Evolutionary conservation across 1,140 invertebrate genomes (phyloP).

Genomic region (Idris sp.): DNA sequence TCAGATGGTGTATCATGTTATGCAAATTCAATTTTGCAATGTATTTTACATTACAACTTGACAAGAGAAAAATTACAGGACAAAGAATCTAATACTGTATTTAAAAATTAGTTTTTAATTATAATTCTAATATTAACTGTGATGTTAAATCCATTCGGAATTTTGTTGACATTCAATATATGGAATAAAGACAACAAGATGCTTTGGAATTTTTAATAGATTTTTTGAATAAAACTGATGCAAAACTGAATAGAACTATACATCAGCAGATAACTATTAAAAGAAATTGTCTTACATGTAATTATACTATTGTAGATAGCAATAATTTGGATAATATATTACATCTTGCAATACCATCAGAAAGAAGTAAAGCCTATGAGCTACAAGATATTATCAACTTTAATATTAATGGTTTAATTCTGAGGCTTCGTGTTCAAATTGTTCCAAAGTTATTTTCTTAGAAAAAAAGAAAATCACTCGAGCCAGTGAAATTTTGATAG

Average conservation of each 20-base stretch:
- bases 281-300: not conserved
- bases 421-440: too few relatives aligned
- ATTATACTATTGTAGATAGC: not conserved
- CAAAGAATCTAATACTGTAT: not conserved
- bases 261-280: not conserved
- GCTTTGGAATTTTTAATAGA: slow-evolving; percentile 5
- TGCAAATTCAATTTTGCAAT: slow-evolving; percentile 10
- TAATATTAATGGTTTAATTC: too few relatives aligned
- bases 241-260: not conserved
- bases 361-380: too few relatives aligned
- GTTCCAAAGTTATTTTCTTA: too few relatives aligned
- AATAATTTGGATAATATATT: too few relatives aligned
- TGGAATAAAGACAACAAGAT: slow-evolving; percentile 3
- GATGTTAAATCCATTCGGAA: not conserved
- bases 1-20: slow-evolving; percentile 16
- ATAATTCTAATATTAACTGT: not conserved
- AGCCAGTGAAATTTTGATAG: too few relatives aligned
- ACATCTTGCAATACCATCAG: too few relatives aligned
- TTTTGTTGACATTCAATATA: slow-evolving; percentile 4
- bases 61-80: slow-evolving; percentile 1
- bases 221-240: not conserved
- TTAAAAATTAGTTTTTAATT: not conserved
- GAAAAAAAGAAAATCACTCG: too few relatives aligned
- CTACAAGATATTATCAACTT: too few relatives aligned
- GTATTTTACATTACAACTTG: not conserved